Percentiles rank a stretch among this genome's conserved stretches.
Conservation (phyloP, 2,113 vertebrate genomes). For the Nicator chloris region DNA sequence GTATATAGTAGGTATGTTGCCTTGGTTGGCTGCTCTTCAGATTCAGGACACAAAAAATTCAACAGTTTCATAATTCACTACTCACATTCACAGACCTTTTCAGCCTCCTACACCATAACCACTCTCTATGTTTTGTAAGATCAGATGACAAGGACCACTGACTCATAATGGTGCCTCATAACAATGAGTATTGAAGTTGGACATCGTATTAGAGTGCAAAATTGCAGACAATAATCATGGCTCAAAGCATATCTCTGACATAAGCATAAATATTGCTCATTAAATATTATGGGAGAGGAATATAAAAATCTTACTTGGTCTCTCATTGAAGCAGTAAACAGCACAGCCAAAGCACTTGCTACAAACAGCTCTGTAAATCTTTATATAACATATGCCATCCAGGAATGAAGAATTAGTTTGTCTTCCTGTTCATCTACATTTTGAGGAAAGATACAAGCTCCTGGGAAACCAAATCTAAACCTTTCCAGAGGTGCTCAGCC, state of each 20-base stretch:
- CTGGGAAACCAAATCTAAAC: background rate
- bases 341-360: background rate
- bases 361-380: background rate
- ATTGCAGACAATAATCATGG: background rate
- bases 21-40: background rate
- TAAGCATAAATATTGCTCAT: slow-evolving; percentile 45
- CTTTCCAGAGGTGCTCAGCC: background rate
- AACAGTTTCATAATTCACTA: slow-evolving; percentile 14
- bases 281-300: slow-evolving; percentile 42
- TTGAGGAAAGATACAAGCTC: background rate
- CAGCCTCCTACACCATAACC: background rate
- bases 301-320: slow-evolving; percentile 16
- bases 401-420: background rate
- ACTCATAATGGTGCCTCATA: background rate
- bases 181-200: background rate
- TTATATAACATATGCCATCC: background rate
- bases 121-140: background rate
- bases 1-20: background rate
- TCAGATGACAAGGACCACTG: background rate
- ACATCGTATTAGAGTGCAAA: background rate
- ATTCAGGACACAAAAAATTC: background rate
- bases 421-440: background rate
- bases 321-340: slow-evolving; percentile 4
- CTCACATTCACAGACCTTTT: background rate
- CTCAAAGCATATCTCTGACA: background rate